Conservation (phyloP, 2,113 vertebrate genomes). For the Tylochromis polylepis region DNA sequence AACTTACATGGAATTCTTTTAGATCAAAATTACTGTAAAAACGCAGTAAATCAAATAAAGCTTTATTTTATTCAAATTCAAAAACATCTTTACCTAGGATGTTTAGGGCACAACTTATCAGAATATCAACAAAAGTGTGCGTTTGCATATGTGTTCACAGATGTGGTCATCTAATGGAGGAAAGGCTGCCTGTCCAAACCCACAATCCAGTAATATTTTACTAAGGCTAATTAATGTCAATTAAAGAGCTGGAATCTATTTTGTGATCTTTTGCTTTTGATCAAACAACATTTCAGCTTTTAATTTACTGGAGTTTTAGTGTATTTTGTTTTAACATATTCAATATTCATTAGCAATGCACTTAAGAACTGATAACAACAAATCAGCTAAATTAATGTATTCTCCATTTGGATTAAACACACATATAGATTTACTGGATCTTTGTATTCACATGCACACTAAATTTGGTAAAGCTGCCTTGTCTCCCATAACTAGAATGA, state of each 20-base stretch:
- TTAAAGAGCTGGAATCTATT: background rate
- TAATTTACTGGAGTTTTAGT: background rate
- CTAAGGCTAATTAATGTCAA: background rate
- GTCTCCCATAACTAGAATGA: background rate
- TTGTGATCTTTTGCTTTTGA: background rate
- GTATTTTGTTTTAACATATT: background rate
- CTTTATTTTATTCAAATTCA: background rate
- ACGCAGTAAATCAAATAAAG: background rate
- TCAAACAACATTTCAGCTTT: background rate
- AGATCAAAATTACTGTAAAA: background rate
- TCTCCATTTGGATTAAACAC: background rate
- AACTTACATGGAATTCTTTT: background rate
- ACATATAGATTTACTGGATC: background rate
- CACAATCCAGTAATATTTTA: background rate
- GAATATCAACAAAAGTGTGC: background rate
- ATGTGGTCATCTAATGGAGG: background rate
- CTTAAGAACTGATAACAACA: background rate
- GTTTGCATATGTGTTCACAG: background rate
- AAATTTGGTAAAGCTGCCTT: background rate
- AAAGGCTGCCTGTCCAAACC: background rate
- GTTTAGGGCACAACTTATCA: background rate
- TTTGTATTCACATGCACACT: background rate
- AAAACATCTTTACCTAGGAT: background rate
- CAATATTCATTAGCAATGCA: background rate
- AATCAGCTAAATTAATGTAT: background rate